Evolutionary conservation across 2,797 vertebrate species (phyloP).

Genomic region (Sebastes matsubarae): DNA sequence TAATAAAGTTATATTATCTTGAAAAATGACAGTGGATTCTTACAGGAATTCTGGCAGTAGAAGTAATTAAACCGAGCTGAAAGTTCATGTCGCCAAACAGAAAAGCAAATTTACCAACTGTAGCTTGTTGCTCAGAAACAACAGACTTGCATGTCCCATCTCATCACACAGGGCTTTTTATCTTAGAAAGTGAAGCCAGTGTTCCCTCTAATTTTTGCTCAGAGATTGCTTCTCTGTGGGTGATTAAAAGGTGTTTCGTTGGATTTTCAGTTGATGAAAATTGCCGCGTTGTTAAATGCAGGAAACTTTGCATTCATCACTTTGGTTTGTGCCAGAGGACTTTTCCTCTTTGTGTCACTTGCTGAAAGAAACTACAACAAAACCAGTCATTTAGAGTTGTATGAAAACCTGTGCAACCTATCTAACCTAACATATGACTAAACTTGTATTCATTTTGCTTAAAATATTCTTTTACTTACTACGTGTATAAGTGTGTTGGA

Average conservation of each 20-base stretch:
- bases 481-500: neutral
- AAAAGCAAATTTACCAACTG: neutral
- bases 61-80: neutral
- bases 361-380: neutral
- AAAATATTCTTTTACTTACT: neutral
- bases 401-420: neutral
- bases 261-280: neutral
- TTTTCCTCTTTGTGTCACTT: neutral
- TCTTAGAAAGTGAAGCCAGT: neutral
- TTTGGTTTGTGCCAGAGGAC: neutral
- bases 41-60: neutral
- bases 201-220: neutral
- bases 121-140: constrained; percentile 8
- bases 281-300: neutral
- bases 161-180: neutral
- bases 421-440: too few species aligned
- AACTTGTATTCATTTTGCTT: too few species aligned
- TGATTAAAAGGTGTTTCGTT: neutral
- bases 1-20: neutral
- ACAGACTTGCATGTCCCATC: neutral
- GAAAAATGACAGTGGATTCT: neutral
- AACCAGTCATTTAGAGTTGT: neutral
- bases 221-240: neutral
- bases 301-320: neutral
- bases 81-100: neutral